Conservation (phyloP, 2,888 invertebrate species). For the Orthosia cruda region DNA sequence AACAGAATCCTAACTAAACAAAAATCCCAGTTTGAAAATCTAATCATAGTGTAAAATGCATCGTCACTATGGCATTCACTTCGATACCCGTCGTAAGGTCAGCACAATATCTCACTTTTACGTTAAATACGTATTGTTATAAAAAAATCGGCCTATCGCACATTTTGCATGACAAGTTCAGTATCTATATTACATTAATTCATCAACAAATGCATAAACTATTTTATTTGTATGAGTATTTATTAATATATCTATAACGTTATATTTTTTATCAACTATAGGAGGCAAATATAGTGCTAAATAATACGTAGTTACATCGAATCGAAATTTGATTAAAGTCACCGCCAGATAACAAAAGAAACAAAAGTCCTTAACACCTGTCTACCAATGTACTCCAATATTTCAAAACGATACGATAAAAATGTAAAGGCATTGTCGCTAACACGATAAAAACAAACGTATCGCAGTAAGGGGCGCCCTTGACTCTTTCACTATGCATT, state of each 20-base stretch:
- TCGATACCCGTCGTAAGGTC: conserved; percentile 35
- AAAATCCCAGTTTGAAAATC: conserved; percentile 56
- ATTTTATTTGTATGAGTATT: conserved; percentile 75
- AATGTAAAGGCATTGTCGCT: no score
- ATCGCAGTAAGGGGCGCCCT: no score
- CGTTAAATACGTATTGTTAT: conserved; percentile 35
- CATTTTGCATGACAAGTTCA: conserved; percentile 62
- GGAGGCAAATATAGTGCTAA: conserved; percentile 62
- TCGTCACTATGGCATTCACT: conserved; percentile 60
- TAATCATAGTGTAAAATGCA: conserved; percentile 64
- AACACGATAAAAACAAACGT: no score
- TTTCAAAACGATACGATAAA: no score
- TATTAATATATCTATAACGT: conserved; percentile 66
- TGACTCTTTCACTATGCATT: no score
- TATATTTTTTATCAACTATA: conserved; percentile 63
- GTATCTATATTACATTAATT: conserved; percentile 67
- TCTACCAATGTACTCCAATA: no score
- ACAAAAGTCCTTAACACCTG: no score
- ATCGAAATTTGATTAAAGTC: background rate
- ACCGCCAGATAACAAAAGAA: no score
- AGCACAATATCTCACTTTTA: conserved; percentile 31
- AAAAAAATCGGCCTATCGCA: conserved; percentile 32
- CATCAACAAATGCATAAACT: conserved; percentile 72
- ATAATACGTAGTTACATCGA: conserved; percentile 54
- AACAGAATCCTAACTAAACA: conserved; percentile 55